Conservation (phyloP, 23 tunicate species). For the Styela plicata region DNA sequence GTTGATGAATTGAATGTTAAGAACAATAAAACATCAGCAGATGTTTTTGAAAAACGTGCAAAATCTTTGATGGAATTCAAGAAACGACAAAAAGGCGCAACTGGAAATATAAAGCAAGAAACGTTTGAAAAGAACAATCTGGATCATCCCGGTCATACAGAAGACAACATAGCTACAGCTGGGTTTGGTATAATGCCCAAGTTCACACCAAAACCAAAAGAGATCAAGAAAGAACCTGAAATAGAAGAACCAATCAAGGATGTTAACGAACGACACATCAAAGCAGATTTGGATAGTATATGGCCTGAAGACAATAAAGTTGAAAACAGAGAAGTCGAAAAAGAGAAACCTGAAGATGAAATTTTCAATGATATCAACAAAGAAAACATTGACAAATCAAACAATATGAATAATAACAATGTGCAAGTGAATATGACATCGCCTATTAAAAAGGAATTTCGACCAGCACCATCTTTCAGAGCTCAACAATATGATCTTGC, state of each 20-base stretch:
- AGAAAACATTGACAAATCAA: neutral
- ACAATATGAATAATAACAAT: neutral
- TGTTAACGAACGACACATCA: too few species aligned
- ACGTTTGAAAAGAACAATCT: neutral
- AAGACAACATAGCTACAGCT: neutral
- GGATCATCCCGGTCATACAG: neutral
- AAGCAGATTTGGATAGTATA: neutral
- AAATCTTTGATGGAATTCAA: neutral
- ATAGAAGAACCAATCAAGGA: neutral
- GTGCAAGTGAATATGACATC: neutral
- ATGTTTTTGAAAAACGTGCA: conserved; percentile 17
- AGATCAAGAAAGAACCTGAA: neutral
- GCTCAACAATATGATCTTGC: conserved; percentile 12
- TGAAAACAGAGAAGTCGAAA: neutral
- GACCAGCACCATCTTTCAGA: neutral
- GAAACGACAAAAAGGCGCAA: conserved; percentile 6
- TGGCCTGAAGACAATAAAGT: neutral
- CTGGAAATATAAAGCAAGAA: neutral
- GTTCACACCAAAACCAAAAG: neutral
- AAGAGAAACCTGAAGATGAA: neutral
- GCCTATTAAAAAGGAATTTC: neutral
- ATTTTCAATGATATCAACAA: neutral
- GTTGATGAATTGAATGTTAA: neutral
- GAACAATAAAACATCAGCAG: neutral
- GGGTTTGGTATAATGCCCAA: neutral